Evolutionary conservation across 2,797 vertebrate species (phyloP), one percentile per base, ranked within the genome.

Genomic region (Aeoliscus strigatus): DNA sequence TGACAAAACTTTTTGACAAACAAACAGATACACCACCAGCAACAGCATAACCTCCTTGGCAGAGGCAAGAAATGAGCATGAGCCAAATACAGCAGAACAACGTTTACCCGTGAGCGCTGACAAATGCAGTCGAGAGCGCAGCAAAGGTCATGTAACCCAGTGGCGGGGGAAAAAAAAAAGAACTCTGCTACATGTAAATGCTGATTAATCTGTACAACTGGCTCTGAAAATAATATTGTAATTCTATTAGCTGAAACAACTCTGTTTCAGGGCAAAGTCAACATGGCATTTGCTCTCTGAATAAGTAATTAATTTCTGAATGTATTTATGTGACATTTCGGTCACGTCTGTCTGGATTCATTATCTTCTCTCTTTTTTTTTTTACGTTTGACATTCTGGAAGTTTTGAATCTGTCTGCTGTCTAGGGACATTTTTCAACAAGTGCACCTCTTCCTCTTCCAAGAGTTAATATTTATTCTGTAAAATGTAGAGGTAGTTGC

Each of bases 271-370:
- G 59, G 27, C 71, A 42, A 16, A 60, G 59, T 43, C 37, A 30
- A 67, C 48, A 31, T 42, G 58, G 35, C 41, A 82, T 60, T 56
- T 66, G 12, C 21, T 52, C 50, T 27, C 47, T 44, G 11, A 58
- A 61, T 62, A 46, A 45, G n/a, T 51, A 58, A 48, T 59, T 65
- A 9, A 74, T 45, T 32, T 17, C 50, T 64, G 30, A 13, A 67
- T 46, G 37, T 61, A 49, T 31, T 32, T 63, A 65, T 63, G 49
- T 66, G 63, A 49, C 64, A 76, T 82, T 86, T 84, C 62, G 50
- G 10, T 56, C 33, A 49, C 39, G 53, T 46, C 37, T 60, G 15
- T 70, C 56, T 30, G 40, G 28, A 67, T 70, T 75, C 39, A 77
- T 58, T 77, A 66, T 82, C 75, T 79, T 40, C 14, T 51, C 38